These are phyloP conservation scores for Drosophila leontia DNA, from an alignment of 1,140 invertebrate species.

Conservation along the genomic window DNA sequence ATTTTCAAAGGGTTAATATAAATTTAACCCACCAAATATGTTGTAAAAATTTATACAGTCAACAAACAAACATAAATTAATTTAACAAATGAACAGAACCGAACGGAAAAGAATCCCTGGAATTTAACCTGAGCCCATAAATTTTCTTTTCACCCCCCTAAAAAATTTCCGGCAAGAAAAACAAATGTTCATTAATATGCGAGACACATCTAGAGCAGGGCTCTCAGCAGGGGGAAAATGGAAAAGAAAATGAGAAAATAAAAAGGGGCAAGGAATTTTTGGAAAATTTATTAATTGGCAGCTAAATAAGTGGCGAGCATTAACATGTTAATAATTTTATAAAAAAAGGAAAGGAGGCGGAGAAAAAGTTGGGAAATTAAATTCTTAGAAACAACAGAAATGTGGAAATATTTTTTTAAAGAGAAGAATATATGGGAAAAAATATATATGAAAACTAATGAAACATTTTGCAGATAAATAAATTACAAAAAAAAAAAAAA, in stretches of 20 bases:
- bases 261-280: constrained; percentile 48
- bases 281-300: constrained; percentile 81
- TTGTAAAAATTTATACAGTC: constrained; percentile 56
- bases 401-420: constrained; percentile 8
- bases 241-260: constrained; percentile 23
- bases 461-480: constrained; percentile 32
- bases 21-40: constrained; percentile 40
- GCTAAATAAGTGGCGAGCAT: constrained; percentile 76
- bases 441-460: background rate
- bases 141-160: constrained; percentile 43
- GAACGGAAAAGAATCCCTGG: constrained; percentile 59
- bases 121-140: constrained; percentile 79
- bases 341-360: constrained; percentile 27
- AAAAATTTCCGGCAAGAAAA: constrained; percentile 31
- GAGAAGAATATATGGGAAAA: background rate
- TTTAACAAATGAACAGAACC: constrained; percentile 74
- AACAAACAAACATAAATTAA: constrained; percentile 74
- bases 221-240: constrained; percentile 21
- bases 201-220: constrained; percentile 55
- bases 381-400: constrained; percentile 13
- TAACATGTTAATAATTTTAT: constrained; percentile 83
- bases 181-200: constrained; percentile 83
- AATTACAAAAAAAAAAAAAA: constrained; percentile 20
- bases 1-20: constrained; percentile 61
- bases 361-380: constrained; percentile 3